phyloP scores from a whole-genome alignment of 2,797 vertebrate genomes.

The Amblyraja radiata region DNA sequence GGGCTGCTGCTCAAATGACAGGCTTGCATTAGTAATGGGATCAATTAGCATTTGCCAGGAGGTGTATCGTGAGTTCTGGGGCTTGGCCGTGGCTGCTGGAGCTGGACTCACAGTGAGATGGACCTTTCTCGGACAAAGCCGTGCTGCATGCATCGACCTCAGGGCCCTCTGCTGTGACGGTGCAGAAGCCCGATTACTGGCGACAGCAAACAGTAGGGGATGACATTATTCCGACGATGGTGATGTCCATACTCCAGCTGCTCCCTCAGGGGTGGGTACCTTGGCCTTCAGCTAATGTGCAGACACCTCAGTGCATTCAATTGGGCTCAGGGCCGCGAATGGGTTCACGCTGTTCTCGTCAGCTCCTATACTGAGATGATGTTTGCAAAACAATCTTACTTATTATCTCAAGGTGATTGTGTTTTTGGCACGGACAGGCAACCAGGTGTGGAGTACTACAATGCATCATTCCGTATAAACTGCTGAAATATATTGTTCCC shows the following conservation, averaged over 20 bases:
- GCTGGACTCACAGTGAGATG: not conserved
- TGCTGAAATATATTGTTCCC: too few species aligned
- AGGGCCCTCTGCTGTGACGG: not conserved
- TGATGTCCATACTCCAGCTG: not conserved
- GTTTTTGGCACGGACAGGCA: not conserved
- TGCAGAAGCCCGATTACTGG: not conserved
- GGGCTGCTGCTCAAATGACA: not conserved
- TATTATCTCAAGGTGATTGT: not conserved
- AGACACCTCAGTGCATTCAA: not conserved
- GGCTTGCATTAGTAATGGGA: not conserved
- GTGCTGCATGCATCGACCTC: not conserved
- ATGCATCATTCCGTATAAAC: too few species aligned
- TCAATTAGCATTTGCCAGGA: conserved; percentile 4
- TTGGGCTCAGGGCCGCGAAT: too few species aligned
- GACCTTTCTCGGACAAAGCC: not conserved
- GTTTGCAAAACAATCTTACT: not conserved
- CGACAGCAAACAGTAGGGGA: not conserved
- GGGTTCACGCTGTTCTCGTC: not conserved
- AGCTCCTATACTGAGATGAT: not conserved
- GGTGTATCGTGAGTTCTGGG: not conserved
- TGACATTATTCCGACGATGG: not conserved
- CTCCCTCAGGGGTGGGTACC: not conserved
- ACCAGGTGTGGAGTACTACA: too few species aligned
- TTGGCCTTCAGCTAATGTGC: not conserved
- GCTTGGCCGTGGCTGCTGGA: not conserved